Percentiles rank a stretch among this genome's conserved stretches.
phyloP scores from a whole-genome alignment of 2,888 invertebrate species.

The Diploptera punctata region DNA sequence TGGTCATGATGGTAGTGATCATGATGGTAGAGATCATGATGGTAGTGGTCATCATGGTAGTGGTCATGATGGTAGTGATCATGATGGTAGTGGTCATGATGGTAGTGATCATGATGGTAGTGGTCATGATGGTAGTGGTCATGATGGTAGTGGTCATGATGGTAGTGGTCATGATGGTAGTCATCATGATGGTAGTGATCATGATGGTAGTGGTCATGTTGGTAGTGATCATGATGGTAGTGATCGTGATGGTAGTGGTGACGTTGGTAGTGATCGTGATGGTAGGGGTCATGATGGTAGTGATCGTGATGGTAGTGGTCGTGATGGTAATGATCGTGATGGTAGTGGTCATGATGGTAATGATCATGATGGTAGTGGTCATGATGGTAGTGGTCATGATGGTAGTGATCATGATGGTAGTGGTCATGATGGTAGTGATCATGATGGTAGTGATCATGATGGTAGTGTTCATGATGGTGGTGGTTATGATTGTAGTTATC shows the following conservation, averaged over 20 bases:
- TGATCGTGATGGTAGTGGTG: background rate
- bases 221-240: too few species aligned
- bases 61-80: background rate
- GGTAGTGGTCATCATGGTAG: background rate
- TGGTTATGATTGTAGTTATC: background rate
- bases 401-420: background rate
- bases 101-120: background rate
- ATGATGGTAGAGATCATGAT: too few species aligned
- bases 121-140: background rate
- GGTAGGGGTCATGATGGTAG: too few species aligned
- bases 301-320: background rate
- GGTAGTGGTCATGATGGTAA: background rate
- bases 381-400: background rate
- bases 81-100: background rate
- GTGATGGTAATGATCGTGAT: background rate
- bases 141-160: background rate
- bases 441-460: slow-evolving; percentile 8
- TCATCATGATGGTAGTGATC: too few species aligned
- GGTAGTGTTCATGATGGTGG: background rate
- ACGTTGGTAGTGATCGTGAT: too few species aligned
- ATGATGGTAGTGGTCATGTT: too few species aligned
- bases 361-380: background rate
- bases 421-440: background rate
- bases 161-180: too few species aligned
- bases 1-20: background rate